Evolutionary conservation across 2,113 vertebrate genomes (phyloP).

Genomic region (Podarcis muralis): DNA sequence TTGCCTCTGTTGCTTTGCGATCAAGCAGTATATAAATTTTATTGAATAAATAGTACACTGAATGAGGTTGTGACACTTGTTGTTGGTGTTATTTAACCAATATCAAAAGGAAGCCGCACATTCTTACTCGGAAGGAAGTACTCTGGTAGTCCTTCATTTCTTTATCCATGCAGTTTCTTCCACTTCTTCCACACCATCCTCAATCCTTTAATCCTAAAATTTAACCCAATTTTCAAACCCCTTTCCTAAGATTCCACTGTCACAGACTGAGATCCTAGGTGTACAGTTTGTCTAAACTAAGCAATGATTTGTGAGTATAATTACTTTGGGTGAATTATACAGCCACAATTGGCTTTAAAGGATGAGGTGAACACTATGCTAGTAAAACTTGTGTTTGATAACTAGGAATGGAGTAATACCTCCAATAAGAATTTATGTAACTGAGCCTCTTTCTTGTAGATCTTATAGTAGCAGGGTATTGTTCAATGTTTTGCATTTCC

Average conservation of each 20-base stretch:
- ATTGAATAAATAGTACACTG: neutral
- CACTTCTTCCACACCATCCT: neutral
- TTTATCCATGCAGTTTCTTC: neutral
- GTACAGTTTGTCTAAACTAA: too few species aligned
- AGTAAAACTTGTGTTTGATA: fast-evolving
- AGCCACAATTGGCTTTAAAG: neutral
- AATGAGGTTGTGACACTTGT: neutral
- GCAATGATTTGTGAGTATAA: neutral
- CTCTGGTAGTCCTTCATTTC: neutral
- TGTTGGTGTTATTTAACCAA: too few species aligned
- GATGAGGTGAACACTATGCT: neutral
- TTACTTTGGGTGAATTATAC: fast-evolving
- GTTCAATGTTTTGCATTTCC: fast-evolving
- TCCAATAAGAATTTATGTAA: fast-evolving
- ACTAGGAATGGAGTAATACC: neutral
- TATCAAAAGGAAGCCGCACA: neutral
- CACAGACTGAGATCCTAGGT: neutral
- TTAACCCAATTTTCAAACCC: neutral
- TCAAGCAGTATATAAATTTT: neutral
- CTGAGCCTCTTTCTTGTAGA: neutral
- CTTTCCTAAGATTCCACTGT: neutral
- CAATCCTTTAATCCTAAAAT: neutral
- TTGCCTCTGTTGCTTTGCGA: neutral
- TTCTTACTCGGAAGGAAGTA: neutral
- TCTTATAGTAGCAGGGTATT: fast-evolving